phyloP scores from a whole-genome alignment of 1,140 invertebrate species.

The Oedothorax gibbosus region DNA sequence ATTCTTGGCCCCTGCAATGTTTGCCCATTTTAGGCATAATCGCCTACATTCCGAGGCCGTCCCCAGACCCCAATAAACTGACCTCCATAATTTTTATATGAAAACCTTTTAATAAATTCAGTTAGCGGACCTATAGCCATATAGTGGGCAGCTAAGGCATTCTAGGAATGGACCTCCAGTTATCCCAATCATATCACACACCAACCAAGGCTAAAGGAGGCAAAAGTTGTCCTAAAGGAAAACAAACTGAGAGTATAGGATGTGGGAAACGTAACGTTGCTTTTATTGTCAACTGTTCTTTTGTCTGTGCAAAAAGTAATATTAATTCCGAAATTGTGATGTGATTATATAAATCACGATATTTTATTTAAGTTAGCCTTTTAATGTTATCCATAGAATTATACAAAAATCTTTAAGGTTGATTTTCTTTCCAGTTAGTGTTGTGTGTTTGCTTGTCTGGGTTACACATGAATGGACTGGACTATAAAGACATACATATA shows the following conservation, averaged over 20 bases:
- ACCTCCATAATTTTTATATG: constrained; percentile 50
- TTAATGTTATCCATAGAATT: too few relatives aligned
- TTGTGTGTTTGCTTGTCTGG: too few relatives aligned
- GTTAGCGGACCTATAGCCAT: constrained; percentile 40
- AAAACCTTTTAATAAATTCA: constrained; percentile 53
- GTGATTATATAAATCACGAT: too few relatives aligned
- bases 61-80: constrained; percentile 19
- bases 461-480: too few relatives aligned
- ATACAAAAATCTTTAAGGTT: too few relatives aligned
- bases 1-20: constrained; percentile 49
- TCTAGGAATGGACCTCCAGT: constrained; percentile 34
- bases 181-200: constrained; percentile 49
- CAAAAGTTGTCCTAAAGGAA: constrained; percentile 50
- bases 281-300: too few relatives aligned
- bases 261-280: too few relatives aligned
- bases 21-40: constrained; percentile 38
- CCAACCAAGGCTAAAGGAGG: constrained; percentile 48
- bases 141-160: constrained; percentile 14
- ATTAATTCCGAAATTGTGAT: too few relatives aligned
- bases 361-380: too few relatives aligned
- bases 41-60: constrained; percentile 47
- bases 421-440: too few relatives aligned
- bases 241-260: constrained; percentile 36
- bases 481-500: too few relatives aligned
- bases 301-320: too few relatives aligned